Evolutionary conservation across 1,140 invertebrate species (phyloP).

Genomic region (Potamilus streckersoni): DNA sequence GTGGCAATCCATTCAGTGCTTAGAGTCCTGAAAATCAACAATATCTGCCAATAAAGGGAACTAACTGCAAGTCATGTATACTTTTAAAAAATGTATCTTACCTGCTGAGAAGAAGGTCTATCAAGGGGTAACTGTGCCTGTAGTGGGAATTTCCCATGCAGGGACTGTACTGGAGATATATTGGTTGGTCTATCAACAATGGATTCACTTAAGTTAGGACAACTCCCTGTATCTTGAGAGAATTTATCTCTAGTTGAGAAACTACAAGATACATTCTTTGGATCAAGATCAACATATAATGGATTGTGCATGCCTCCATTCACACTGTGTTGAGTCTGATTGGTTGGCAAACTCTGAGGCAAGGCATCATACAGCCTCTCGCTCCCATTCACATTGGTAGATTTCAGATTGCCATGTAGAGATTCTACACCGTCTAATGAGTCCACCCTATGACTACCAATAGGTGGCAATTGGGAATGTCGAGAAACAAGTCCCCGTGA

Average conservation of each 20-base stretch:
- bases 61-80: too few relatives aligned
- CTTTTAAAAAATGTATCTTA: constrained; percentile 6
- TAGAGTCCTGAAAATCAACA: too few relatives aligned
- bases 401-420: constrained; percentile 3
- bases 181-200: neutral
- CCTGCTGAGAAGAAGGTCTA: constrained; percentile 30
- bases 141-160: neutral
- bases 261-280: neutral
- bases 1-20: too few relatives aligned
- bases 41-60: too few relatives aligned
- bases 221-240: constrained; percentile 10
- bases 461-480: constrained; percentile 16
- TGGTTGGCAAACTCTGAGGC: neutral
- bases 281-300: too few relatives aligned
- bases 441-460: constrained; percentile 13
- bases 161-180: neutral
- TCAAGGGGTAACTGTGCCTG: constrained; percentile 25
- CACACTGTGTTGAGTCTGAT: neutral
- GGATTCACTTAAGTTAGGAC: too few relatives aligned
- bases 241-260: constrained; percentile 13
- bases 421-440: constrained; percentile 2
- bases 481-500: constrained; percentile 14
- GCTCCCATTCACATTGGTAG: neutral
- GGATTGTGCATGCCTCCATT: neutral
- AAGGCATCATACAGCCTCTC: neutral